Base-by-base conservation (phyloP, 2,888 invertebrate genomes). In the Rhimphoctona megacephalus region DNA sequence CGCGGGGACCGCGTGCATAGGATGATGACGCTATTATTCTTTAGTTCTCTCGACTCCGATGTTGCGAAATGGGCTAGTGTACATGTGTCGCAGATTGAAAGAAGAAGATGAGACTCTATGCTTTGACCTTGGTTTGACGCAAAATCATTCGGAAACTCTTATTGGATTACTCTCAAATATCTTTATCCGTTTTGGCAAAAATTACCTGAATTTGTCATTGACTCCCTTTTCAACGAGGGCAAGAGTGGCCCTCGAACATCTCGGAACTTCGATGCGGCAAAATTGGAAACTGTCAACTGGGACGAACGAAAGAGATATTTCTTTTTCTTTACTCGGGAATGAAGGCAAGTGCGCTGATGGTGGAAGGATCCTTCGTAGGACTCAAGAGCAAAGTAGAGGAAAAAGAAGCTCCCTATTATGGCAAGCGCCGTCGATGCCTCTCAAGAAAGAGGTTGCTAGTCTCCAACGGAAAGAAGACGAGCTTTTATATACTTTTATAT, bases 181-280 rank as follows among this genome's bases (percentile, higher is more conserved):
- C 49, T 19, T 70, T 8, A 5, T 14, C 17, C 54, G 33, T 25
- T 57, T 17, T 14, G 61, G 33, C 61, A 25, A 67, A 83, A 87
- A 86, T 83, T 72, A 87, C 80, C 83, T 70, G 85, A 87, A 87
- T 83, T 81, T 72, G 70, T 76, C 52, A 36, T 46, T 66, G 9
- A 49, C 14, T 66, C 49, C 39, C 14, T 22, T 66, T 7, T 43
- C 5, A 19, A 64, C 61, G 0, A 43, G 69, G 33, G 78, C 81
- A 66, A 73, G 76, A 87, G 79, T 78, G 85, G 64, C 49, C 64
- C 66, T 79, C 66, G 69, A 72, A 70, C 22, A 67, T 49, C 57
- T 11, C 17, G 19, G 64, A 46, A 70, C 54, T 70, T 82, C 30
- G 19, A 43, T 30, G 33, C 49, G 22, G 36, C 69, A 79, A 36